Evolutionary conservation across 2,113 vertebrate genomes (phyloP).

Genomic region (Ptilorrhoa leucosticta): DNA sequence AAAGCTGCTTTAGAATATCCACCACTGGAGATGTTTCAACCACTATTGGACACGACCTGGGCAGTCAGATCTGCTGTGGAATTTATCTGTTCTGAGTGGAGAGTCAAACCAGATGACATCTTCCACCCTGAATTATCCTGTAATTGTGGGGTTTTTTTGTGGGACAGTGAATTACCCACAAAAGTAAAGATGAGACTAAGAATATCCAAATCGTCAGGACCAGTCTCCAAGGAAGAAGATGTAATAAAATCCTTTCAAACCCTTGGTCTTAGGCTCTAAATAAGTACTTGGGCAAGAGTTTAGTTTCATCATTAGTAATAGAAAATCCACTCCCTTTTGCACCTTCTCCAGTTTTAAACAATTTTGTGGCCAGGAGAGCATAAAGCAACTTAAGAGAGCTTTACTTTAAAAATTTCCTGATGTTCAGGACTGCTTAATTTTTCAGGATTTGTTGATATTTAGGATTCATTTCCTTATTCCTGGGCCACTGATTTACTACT

Average conservation of each 20-base stretch:
- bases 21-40: neutral
- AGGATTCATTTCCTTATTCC: neutral
- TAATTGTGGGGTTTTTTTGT: neutral
- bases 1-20: neutral
- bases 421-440: neutral
- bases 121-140: neutral
- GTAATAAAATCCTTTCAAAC: neutral
- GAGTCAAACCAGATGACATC: neutral
- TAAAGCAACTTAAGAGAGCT: neutral
- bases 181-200: neutral
- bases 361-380: fast-evolving
- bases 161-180: neutral
- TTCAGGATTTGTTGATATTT: neutral
- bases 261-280: neutral
- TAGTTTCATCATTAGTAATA: neutral
- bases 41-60: neutral
- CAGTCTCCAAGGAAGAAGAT: neutral
- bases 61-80: neutral
- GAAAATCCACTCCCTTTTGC: neutral
- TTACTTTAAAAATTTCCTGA: neutral
- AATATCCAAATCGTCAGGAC: neutral
- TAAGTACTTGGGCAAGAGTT: neutral
- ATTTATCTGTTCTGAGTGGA: neutral
- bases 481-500: neutral
- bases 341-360: neutral